A percentile compares a stretch with the other conserved stretches of the same genome.
Conservation (phyloP, 92 coral and sea anemone genomes). For the Heteractis magnifica region DNA sequence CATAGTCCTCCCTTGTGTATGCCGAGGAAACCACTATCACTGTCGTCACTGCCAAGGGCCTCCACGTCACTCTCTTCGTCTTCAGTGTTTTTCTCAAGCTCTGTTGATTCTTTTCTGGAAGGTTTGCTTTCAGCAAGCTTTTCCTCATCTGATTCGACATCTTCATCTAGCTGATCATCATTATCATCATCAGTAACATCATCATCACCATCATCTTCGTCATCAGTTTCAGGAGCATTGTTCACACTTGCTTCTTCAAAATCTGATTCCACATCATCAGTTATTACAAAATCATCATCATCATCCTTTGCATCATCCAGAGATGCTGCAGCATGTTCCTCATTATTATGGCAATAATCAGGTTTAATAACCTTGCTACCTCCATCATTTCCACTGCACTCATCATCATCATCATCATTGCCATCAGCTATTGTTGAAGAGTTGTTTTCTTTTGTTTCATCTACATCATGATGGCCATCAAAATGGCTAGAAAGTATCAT, state of each 20-base stretch:
- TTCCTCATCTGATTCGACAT: conserved; percentile 1
- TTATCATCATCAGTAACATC: neutral
- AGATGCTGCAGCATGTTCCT: neutral
- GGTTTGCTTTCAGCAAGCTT: conserved; percentile 3
- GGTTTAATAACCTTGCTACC: too few relatives aligned
- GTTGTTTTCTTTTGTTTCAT: neutral
- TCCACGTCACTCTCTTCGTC: neutral
- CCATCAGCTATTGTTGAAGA: conserved; percentile 9
- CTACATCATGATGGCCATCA: conserved; percentile 15
- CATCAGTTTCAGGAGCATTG: neutral
- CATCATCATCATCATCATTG: conserved; percentile 55
- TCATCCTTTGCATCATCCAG: conserved; percentile 12
- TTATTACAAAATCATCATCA: conserved; percentile 6
- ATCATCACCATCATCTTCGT: conserved; percentile 29
- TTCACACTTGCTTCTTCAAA: conserved; percentile 16
- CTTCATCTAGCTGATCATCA: conserved; percentile 15
- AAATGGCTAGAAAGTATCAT: conserved; percentile 75
- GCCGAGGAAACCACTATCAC: conserved; percentile 5
- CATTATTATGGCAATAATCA: neutral
- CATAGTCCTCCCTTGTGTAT: neutral
- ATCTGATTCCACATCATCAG: conserved; percentile 6
- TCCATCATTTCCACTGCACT: conserved; percentile 23
- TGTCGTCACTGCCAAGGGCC: neutral
- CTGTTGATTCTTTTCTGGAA: neutral
- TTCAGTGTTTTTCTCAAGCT: neutral